These are phyloP conservation scores for Bradypodion ventrale DNA, from an alignment of 2,797 vertebrate genomes.

Conservation along the genomic window DNA sequence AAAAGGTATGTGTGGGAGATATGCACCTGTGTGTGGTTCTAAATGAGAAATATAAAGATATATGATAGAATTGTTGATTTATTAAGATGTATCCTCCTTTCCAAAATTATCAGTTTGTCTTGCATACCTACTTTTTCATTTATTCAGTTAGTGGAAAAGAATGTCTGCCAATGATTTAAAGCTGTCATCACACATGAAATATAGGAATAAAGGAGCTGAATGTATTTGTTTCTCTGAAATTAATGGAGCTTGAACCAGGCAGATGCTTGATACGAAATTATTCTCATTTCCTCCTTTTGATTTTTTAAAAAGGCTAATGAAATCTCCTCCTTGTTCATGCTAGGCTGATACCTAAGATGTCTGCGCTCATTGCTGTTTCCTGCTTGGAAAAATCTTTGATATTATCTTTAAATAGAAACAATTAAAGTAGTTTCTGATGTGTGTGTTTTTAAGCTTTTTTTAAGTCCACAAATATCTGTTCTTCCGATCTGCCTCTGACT, in stretches of 20 bases:
- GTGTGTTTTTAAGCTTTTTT: neutral
- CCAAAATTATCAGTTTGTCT: neutral
- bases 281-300: neutral
- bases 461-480: neutral
- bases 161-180: neutral
- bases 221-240: neutral
- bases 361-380: conserved; percentile 36
- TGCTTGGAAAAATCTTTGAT: conserved; percentile 18
- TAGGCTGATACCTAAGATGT: neutral
- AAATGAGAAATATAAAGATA: neutral
- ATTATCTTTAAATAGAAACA: conserved; percentile 24
- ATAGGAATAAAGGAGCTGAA: neutral
- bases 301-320: neutral
- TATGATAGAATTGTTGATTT: neutral
- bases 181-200: conserved; percentile 1
- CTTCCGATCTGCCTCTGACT: neutral
- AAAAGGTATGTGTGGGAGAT: neutral
- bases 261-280: neutral
- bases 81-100: neutral
- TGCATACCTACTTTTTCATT: conserved; percentile 27
- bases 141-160: conserved; percentile 29
- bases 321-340: conserved; percentile 40
- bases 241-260: conserved; percentile 5
- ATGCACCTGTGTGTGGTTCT: too few relatives aligned
- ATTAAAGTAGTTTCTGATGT: neutral